Base-by-base conservation (phyloP, 2,113 vertebrate genomes). In the Paramormyrops kingsleyae region DNA sequence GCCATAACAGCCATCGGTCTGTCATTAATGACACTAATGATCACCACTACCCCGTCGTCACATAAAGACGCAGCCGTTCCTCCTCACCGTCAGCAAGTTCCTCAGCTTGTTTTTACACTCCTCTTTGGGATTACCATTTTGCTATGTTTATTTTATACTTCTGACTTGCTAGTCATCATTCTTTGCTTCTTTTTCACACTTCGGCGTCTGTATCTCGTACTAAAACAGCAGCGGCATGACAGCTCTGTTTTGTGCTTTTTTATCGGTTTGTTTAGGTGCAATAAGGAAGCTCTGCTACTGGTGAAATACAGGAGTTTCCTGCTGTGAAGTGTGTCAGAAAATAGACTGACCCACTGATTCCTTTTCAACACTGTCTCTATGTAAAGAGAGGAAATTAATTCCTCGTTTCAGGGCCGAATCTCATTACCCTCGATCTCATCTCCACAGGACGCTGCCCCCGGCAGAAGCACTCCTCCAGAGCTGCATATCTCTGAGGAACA, bases 351-450 rank as follows among this genome's bases (percentile, higher is more conserved):
- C 35, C 35, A 80, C 74, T 42, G 31, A 35, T 19, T 39, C 12
- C 35, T 80, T 80, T 80, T 42, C 15, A 27, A 35, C 35, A 19
- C 74, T 27, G n/a, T 70, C 27, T 70, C 27, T 31, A 42, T 42
- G 74, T 42, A 80, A 80, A 80, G 74, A 80, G 74, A 80, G 35
- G 74, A 80, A 80, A 80, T 80, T 15, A 80, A 35, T 80, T 80
- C 74, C 35, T 42, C 27, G 15, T 80, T 39, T 80, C 35, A 80
- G 35, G 35, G 74, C 74, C 42, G 74, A 80, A 80, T 80, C 35
- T 80, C 74, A 80, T 80, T 80, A 39, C 74, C 74, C 74, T 80
- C 35, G 35, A 80, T 42, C 74, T 42, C 74, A 80, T 80, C 74
- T 39, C 74, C 74, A 80, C 74, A 80, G 74, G 74, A 80, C 6